Conservation (phyloP, 2,113 vertebrate species). For the Caranx melampygus region DNA sequence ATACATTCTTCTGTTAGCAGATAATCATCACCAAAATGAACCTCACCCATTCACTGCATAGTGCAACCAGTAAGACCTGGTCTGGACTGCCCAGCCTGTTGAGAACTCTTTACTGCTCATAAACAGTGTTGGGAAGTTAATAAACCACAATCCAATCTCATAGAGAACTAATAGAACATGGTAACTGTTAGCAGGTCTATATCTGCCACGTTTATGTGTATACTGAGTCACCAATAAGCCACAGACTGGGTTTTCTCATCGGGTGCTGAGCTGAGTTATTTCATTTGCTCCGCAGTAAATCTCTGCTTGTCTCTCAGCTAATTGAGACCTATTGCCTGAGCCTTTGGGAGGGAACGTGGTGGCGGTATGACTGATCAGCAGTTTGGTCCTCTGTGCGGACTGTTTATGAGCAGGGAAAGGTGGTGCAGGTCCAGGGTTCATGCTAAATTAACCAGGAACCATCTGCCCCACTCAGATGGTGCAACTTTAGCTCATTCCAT, state of each 20-base stretch:
- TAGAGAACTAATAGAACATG: conserved; percentile 2
- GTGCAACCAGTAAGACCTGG: too few species aligned
- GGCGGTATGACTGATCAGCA: conserved; percentile 60
- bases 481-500: conserved; percentile 30
- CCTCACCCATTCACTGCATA: too few species aligned
- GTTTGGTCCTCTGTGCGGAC: conserved; percentile 25
- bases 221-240: conserved; percentile 4
- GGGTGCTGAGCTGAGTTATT: conserved; percentile 34
- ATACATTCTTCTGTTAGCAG: too few species aligned
- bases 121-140: not conserved
- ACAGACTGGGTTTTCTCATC: conserved; percentile 1
- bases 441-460: conserved; percentile 73
- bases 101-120: not conserved
- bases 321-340: conserved; percentile 67
- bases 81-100: too few species aligned
- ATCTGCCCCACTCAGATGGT: conserved; percentile 68
- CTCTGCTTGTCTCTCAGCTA: conserved; percentile 50
- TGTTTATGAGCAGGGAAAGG: conserved; percentile 53
- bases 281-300: conserved; percentile 35
- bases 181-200: conserved; percentile 10
- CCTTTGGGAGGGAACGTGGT: conserved; percentile 30
- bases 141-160: conserved; percentile 17
- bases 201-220: conserved; percentile 10
- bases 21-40: too few species aligned
- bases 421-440: conserved; percentile 54